A percentile compares a stretch with the other conserved stretches of the same genome.
phyloP scores from a whole-genome alignment of 1,140 invertebrate genomes.

The Diprion similis region DNA sequence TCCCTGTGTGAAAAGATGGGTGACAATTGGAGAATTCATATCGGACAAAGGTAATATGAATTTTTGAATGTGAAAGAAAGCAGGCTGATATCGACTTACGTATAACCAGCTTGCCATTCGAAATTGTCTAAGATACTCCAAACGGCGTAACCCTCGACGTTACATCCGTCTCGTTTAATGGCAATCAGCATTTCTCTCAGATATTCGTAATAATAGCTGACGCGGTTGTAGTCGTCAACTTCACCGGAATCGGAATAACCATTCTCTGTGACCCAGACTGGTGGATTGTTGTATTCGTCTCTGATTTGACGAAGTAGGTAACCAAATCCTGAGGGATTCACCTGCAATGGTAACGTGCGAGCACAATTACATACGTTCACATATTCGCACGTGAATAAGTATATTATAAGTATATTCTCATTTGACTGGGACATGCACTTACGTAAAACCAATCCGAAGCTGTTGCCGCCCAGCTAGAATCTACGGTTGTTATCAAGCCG shows the following conservation, averaged over 20 bases:
- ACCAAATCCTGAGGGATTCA: background rate
- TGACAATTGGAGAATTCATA: background rate
- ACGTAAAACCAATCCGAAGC: constrained; percentile 53
- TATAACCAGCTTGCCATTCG: no score
- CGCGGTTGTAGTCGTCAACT: no score
- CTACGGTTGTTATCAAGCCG: constrained; percentile 1
- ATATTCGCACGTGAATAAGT: background rate
- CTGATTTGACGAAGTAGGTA: no score
- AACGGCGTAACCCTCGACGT: no score
- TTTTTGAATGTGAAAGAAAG: background rate
- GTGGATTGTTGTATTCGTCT: no score
- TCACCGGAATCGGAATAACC: no score
- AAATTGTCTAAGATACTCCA: no score
- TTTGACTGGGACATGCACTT: background rate
- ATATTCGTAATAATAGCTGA: no score
- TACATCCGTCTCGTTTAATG: no score
- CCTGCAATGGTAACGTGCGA: background rate
- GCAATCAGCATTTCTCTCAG: no score
- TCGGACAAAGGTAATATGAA: background rate
- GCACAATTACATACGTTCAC: background rate
- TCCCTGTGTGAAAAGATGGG: background rate
- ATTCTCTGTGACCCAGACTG: no score
- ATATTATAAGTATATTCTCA: background rate
- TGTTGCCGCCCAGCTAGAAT: constrained; percentile 40
- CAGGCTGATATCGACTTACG: no score